Conservation (phyloP, 2,113 vertebrate genomes). For the Eudyptes chrysolophus region DNA sequence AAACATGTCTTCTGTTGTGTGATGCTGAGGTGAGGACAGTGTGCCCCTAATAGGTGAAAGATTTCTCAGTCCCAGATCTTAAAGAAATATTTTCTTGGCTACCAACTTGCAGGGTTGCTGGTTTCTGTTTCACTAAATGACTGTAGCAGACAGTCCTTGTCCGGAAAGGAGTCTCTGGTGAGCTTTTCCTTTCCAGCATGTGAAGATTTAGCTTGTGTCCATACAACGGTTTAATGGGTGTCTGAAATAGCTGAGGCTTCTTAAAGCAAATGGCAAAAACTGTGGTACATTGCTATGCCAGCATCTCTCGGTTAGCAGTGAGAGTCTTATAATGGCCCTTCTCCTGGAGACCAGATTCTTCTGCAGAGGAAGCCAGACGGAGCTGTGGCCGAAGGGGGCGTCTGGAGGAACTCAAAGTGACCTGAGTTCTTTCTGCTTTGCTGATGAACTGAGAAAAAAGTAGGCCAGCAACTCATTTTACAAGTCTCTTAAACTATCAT, state of each 20-base stretch:
- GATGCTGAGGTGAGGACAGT: not conserved
- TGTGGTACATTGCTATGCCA: not conserved
- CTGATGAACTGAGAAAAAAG: not conserved
- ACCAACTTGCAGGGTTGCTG: not conserved
- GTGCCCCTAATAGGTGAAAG: not conserved
- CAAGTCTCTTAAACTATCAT: not conserved
- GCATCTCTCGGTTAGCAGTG: not conserved
- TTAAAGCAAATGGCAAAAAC: not conserved
- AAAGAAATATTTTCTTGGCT: not conserved
- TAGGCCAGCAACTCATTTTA: not conserved
- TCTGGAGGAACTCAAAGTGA: not conserved
- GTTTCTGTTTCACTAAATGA: not conserved
- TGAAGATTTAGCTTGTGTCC: not conserved
- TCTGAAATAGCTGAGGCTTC: not conserved
- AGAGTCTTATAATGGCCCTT: not conserved
- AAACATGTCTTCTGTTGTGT: not conserved
- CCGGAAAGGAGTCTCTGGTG: not conserved
- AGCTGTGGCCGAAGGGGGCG: fast-evolving
- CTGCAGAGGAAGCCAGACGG: not conserved
- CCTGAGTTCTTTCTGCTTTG: not conserved
- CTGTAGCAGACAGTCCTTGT: not conserved
- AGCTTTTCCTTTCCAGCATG: not conserved
- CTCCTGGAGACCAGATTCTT: not conserved
- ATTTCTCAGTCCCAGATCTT: not conserved
- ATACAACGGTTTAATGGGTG: fast-evolving